Conservation (phyloP, 2,113 vertebrate species). For the Pseudorectes ferrugineus region DNA sequence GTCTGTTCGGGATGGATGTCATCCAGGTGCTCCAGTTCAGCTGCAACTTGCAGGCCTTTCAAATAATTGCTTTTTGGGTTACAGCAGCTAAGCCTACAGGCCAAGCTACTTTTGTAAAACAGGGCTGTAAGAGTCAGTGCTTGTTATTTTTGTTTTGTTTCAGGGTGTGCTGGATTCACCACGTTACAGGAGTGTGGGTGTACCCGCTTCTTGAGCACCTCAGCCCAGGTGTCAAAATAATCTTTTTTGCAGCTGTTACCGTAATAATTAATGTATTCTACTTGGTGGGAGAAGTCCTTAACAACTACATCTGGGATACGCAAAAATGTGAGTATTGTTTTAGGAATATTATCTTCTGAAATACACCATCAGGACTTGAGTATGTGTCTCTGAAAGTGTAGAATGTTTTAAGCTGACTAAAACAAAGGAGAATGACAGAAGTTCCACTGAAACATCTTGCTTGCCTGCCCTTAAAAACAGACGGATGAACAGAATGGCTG, state of each 20-base stretch:
- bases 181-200: constrained; percentile 94
- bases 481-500: neutral
- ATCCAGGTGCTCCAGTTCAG: neutral
- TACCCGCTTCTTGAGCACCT: constrained; percentile 92
- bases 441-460: neutral
- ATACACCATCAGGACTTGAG: neutral
- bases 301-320: constrained; percentile 94
- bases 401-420: neutral
- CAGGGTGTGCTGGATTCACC: constrained; percentile 97
- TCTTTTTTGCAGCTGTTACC: constrained; percentile 82
- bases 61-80: neutral
- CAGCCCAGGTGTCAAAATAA: constrained; percentile 76
- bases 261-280: constrained; percentile 84
- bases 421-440: neutral
- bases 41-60: neutral
- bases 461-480: neutral
- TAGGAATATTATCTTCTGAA: neutral
- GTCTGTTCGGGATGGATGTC: neutral
- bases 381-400: neutral
- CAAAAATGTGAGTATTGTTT: constrained; percentile 78
- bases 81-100: neutral
- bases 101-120: neutral
- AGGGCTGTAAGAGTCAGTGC: neutral
- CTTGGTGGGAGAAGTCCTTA: constrained; percentile 90
- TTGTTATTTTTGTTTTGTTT: constrained; percentile 30